Conservation (phyloP, 2,888 invertebrate genomes). For the Caenorhabditis imperialis region DNA sequence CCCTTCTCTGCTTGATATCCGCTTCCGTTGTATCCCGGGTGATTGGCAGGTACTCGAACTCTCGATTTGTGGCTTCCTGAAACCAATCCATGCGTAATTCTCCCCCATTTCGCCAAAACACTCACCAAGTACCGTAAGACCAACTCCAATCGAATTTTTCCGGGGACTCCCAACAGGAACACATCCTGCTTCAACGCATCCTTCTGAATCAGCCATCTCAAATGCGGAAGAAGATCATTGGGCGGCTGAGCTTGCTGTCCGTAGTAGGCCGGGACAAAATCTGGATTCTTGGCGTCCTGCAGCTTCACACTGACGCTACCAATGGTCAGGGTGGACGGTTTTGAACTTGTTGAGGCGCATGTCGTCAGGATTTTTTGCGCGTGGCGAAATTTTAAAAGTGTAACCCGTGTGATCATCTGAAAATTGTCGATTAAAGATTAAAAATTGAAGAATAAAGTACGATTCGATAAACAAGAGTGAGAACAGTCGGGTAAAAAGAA, state of each 20-base stretch:
- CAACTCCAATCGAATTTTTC: slow-evolving; percentile 86
- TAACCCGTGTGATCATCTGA: slow-evolving; percentile 42
- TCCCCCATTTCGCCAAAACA: neutral
- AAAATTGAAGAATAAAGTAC: neutral
- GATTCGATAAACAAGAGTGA: neutral
- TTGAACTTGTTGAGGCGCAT: slow-evolving; percentile 30
- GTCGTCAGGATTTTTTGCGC: slow-evolving; percentile 10
- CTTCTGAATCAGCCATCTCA: slow-evolving; percentile 97
- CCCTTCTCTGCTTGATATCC: slow-evolving; percentile 94
- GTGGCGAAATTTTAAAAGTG: slow-evolving; percentile 32
- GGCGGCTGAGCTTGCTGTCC: slow-evolving; percentile 32
- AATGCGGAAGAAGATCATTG: slow-evolving; percentile 81
- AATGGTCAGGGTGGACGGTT: slow-evolving; percentile 34
- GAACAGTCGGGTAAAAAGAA: too few relatives aligned
- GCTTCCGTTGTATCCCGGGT: slow-evolving; percentile 97
- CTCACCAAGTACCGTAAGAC: slow-evolving; percentile 87
- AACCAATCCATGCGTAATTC: too few relatives aligned
- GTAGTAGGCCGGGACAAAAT: slow-evolving; percentile 85
- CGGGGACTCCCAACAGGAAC: slow-evolving; percentile 93
- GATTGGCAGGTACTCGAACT: slow-evolving; percentile 92
- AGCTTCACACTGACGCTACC: slow-evolving; percentile 27
- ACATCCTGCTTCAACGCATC: slow-evolving; percentile 93
- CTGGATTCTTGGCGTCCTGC: slow-evolving; percentile 83
- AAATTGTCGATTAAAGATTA: slow-evolving; percentile 8
- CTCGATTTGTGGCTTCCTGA: slow-evolving; percentile 87